Percentiles rank a stretch among this genome's conserved stretches.
Evolutionary conservation across 2,888 invertebrate species (phyloP).

Genomic region (Amphipyra tragopoginis): DNA sequence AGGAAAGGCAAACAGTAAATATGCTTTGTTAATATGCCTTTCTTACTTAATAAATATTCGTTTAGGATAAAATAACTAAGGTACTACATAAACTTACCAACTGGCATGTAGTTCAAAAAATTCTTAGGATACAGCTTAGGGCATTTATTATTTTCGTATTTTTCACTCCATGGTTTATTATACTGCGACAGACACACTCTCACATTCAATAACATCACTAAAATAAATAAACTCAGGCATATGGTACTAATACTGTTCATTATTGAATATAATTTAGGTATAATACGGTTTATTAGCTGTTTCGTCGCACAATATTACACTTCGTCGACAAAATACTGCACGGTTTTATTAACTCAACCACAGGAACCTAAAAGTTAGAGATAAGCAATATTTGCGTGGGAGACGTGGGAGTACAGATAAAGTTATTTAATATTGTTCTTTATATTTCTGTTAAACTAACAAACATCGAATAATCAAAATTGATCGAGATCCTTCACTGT

Average conservation of each 20-base stretch:
- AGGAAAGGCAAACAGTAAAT: neutral
- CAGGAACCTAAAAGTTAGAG: constrained; percentile 65
- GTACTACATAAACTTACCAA: constrained; percentile 78
- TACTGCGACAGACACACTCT: constrained; percentile 76
- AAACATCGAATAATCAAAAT: constrained; percentile 40
- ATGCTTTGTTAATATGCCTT: too few relatives aligned
- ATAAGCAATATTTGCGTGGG: constrained; percentile 71
- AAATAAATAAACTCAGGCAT: constrained; percentile 65
- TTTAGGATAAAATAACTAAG: neutral
- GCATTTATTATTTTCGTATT: constrained; percentile 87
- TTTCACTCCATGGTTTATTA: constrained; percentile 85
- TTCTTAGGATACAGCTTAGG: constrained; percentile 89
- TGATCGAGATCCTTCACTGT: constrained; percentile 32
- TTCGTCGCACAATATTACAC: constrained; percentile 35
- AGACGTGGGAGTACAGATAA: constrained; percentile 71
- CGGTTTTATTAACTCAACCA: constrained; percentile 58
- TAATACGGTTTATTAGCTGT: constrained; percentile 23
- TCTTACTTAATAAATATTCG: neutral
- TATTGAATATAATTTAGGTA: constrained; percentile 28
- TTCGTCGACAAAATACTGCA: constrained; percentile 33
- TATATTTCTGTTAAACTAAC: constrained; percentile 20
- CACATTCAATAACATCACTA: constrained; percentile 70
- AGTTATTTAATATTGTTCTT: constrained; percentile 37
- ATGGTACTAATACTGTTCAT: constrained; percentile 60
- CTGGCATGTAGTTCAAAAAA: constrained; percentile 89